Evolutionary conservation across 2,888 invertebrate genomes (phyloP).

Genomic region (Caenorhabditis sulstoni): DNA sequence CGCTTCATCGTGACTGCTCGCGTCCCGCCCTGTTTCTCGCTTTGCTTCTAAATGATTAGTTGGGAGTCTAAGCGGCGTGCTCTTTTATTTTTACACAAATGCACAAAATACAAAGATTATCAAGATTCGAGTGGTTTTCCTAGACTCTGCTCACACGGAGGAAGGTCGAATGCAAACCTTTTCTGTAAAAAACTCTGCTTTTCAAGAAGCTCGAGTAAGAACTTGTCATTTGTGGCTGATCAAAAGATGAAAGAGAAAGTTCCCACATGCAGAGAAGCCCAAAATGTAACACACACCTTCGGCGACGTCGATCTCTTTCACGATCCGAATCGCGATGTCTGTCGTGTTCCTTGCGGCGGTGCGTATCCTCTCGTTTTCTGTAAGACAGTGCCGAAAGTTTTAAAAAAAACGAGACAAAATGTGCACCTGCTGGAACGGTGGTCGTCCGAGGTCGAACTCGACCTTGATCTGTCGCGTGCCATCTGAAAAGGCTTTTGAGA

Average conservation of each 20-base stretch:
- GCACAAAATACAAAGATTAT: constrained; percentile 44
- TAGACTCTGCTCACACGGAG: constrained; percentile 29
- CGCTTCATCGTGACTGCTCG: constrained; percentile 19
- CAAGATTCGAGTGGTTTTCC: constrained; percentile 16
- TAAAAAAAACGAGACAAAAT: too few relatives aligned
- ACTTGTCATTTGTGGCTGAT: neutral
- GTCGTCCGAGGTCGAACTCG: constrained; percentile 51
- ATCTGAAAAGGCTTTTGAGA: constrained; percentile 24
- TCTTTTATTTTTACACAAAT: constrained; percentile 42
- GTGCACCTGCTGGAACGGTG: constrained; percentile 33
- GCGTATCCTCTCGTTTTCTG: constrained; percentile 38
- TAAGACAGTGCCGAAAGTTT: neutral
- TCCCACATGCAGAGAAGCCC: neutral
- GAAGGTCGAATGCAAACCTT: constrained; percentile 51
- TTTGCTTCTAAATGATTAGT: constrained; percentile 10
- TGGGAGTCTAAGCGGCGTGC: constrained; percentile 39
- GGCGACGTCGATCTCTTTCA: constrained; percentile 42
- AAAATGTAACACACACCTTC: constrained; percentile 37
- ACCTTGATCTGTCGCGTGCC: constrained; percentile 51
- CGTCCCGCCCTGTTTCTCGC: constrained; percentile 8
- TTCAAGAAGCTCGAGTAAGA: constrained; percentile 6
- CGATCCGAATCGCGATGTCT: constrained; percentile 43
- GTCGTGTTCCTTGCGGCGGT: constrained; percentile 33
- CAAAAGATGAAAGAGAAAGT: neutral
- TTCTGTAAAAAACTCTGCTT: constrained; percentile 51